Conservation (phyloP, 2,888 invertebrate genomes). For the Calliphora vomitoria region DNA sequence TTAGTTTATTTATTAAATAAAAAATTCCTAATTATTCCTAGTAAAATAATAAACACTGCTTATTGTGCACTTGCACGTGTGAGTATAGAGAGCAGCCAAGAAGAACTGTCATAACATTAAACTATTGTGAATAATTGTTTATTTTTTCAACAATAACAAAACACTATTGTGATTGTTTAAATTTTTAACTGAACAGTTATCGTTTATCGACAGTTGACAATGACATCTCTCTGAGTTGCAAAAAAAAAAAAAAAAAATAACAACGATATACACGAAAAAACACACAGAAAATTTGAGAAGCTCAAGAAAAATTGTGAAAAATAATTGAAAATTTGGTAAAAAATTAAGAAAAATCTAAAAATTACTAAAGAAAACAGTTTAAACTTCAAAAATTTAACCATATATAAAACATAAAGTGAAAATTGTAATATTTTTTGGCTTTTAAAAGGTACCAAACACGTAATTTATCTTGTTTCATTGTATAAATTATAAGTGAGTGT, state of each 20-base stretch:
- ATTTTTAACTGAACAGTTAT: conserved; percentile 25
- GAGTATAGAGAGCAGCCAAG: not conserved
- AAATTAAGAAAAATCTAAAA: conserved; percentile 19
- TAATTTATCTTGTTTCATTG: conserved; percentile 24
- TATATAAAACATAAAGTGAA: not conserved
- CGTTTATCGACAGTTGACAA: conserved; percentile 36
- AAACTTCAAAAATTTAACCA: not conserved
- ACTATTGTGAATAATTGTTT: conserved; percentile 39
- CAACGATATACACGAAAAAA: conserved; percentile 61
- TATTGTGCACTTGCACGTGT: conserved; percentile 51
- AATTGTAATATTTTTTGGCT: not conserved
- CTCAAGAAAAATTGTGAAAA: conserved; percentile 10
- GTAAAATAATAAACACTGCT: conserved; percentile 60
- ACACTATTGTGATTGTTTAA: conserved; percentile 26
- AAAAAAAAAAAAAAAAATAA: conserved; percentile 43
- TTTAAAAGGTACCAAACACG: not conserved
- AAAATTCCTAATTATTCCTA: not conserved
- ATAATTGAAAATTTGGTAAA: not conserved
- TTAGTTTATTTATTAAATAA: not conserved
- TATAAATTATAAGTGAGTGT: conserved; percentile 34
- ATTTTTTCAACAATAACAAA: conserved; percentile 2
- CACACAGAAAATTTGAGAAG: conserved; percentile 31
- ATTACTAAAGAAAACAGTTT: not conserved
- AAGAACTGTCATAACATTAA: conserved; percentile 48
- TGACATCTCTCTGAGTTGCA: conserved; percentile 43